phyloP scores from a whole-genome alignment of 2,113 vertebrate genomes.

The rat (Rattus norvegicus) region GRCr8 NC_086019.1:138871501-138872000 shows the following conservation, averaged over 20 bases:
- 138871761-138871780: not conserved
- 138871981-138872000: constrained; percentile 8
- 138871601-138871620: not conserved
- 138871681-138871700: not conserved
- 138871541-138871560: not conserved
- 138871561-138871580: not conserved
- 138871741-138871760: not conserved
- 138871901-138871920: not conserved
- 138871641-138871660: not conserved
- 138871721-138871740: not conserved
- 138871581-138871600: not conserved
- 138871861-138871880: not conserved
- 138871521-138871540: not conserved
- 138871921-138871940: not conserved
- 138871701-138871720: not conserved
- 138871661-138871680: not conserved
- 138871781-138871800: not conserved
- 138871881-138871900: not conserved
- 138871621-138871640: not conserved
- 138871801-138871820: constrained; percentile 31
- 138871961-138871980: not conserved
- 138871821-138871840: not conserved
- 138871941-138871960: not conserved
- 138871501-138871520: not conserved
- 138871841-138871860: not conserved